phyloP scores from a whole-genome alignment of 2,113 vertebrate species.

The Takifugu bimaculatus region DNA sequence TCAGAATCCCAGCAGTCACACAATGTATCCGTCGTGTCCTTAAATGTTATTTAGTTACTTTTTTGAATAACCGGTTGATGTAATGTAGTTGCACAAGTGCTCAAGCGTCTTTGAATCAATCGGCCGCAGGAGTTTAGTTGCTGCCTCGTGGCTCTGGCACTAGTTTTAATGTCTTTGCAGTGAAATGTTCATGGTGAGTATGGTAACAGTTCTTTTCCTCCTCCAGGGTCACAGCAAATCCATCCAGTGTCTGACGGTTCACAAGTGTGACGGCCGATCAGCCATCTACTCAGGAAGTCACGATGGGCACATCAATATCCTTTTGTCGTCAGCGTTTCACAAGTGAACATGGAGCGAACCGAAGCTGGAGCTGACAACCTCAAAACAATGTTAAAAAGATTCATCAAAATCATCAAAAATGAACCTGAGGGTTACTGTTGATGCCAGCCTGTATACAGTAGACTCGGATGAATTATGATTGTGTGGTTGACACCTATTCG shows the following conservation, averaged over 20 bases:
- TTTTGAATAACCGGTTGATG: no score
- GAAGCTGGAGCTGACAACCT: background rate
- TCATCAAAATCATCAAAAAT: no score
- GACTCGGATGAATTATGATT: background rate
- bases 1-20: conserved; percentile 36
- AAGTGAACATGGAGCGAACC: background rate
- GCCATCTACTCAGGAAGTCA: conserved; percentile 94
- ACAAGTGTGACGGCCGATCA: conserved; percentile 78
- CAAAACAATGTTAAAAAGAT: background rate
- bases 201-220: conserved; percentile 14
- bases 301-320: conserved; percentile 99
- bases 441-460: no score
- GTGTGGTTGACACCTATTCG: no score
- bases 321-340: conserved; percentile 51
- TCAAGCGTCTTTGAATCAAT: no score
- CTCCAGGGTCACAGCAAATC: conserved; percentile 93
- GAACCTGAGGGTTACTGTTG: no score
- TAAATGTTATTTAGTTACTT: no score
- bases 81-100: no score
- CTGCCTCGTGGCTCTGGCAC: background rate
- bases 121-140: no score
- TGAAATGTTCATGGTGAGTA: background rate
- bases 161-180: background rate
- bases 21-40: no score
- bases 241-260: conserved; percentile 89